Evolutionary conservation across 2,888 invertebrate species (phyloP).

Genomic region (Brachylomia viminalis): DNA sequence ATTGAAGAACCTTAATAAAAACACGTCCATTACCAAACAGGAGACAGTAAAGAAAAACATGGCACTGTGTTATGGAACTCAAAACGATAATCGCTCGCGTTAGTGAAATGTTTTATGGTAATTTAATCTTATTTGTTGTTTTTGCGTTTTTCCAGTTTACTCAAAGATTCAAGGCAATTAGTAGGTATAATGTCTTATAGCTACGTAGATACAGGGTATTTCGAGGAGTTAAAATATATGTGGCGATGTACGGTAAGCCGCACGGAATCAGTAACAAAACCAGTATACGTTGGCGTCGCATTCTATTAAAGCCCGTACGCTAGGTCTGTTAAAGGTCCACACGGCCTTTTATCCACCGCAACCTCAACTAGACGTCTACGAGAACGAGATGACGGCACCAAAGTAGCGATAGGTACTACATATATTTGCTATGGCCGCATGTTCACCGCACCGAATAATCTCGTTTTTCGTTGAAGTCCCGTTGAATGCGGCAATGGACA

Average conservation of each 20-base stretch:
- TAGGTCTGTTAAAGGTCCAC: neutral
- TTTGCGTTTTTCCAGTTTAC: neutral
- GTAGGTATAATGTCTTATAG: neutral
- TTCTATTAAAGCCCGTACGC: neutral
- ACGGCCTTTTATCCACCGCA: neutral
- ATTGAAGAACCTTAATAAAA: neutral
- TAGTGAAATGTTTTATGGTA: constrained; percentile 1
- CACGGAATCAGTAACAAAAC: too few species aligned
- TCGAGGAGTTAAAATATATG: neutral
- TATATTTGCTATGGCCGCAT: neutral
- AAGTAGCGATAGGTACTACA: neutral
- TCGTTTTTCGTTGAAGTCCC: neutral
- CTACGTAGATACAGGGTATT: neutral
- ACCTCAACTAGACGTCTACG: neutral
- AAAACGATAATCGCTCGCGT: constrained; percentile 2
- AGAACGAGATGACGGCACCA: neutral
- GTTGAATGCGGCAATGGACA: neutral
- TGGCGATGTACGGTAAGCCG: neutral
- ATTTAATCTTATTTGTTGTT: neutral
- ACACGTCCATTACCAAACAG: constrained; percentile 6
- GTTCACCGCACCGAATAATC: too few species aligned
- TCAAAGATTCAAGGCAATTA: neutral
- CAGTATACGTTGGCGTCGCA: too few species aligned
- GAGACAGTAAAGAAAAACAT: neutral
- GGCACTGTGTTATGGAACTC: neutral